Evolutionary conservation across 2,888 invertebrate genomes (phyloP).

Genomic region (Coremacera marginata): DNA sequence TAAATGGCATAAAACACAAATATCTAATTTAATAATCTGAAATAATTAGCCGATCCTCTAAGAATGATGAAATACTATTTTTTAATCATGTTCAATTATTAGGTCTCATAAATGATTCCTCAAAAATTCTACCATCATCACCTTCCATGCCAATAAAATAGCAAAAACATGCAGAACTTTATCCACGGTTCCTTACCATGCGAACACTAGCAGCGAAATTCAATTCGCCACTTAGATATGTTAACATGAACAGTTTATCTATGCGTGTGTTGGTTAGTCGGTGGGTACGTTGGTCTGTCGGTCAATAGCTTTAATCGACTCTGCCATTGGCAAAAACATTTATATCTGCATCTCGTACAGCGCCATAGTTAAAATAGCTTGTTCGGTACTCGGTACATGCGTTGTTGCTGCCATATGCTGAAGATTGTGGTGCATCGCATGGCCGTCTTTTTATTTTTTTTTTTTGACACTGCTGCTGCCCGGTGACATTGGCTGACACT

Average conservation of each 20-base stretch:
- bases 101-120: no score
- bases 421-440: neutral
- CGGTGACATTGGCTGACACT: conserved; percentile 23
- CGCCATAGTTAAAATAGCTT: conserved; percentile 18
- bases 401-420: neutral
- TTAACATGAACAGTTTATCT: neutral
- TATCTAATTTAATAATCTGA: no score
- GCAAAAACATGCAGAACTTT: neutral
- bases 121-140: no score
- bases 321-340: conserved; percentile 4
- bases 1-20: no score
- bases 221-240: neutral
- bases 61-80: no score
- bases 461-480: neutral
- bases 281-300: neutral
- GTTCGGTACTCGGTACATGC: neutral
- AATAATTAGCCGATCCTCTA: no score
- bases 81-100: no score
- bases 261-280: neutral
- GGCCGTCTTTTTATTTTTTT: neutral
- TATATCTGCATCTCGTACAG: conserved; percentile 12
- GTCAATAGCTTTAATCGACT: conserved; percentile 20
- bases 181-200: neutral
- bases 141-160: no score
- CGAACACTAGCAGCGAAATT: conserved; percentile 1